A percentile compares a stretch with the other conserved stretches of the same genome.
These are phyloP conservation scores for Pipa parva DNA, from an alignment of 2,113 vertebrate species.

Conservation along the genomic window DNA sequence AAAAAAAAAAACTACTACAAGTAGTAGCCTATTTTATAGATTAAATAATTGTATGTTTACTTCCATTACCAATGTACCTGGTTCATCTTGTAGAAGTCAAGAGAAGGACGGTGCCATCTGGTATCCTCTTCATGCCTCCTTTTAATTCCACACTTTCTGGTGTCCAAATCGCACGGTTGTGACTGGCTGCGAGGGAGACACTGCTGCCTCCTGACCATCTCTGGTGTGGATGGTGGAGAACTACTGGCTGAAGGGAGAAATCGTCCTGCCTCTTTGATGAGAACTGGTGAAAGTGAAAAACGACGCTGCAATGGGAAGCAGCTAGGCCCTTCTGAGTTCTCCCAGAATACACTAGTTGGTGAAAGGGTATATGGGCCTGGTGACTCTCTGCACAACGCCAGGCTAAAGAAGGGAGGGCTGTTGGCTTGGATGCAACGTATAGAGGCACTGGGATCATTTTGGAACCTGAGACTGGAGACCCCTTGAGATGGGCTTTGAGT, in stretches of 20 bases:
- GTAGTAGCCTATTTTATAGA: no score
- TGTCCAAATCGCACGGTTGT: constrained; percentile 77
- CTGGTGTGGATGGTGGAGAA: constrained; percentile 64
- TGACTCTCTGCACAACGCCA: constrained; percentile 70
- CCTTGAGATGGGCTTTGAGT: constrained; percentile 59
- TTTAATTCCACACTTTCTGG: constrained; percentile 75
- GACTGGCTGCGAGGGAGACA: constrained; percentile 77
- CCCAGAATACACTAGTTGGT: constrained; percentile 58
- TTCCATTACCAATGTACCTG: no score
- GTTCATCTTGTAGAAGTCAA: constrained; percentile 77
- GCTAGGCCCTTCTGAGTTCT: constrained; percentile 62
- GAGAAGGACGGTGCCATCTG: constrained; percentile 66
- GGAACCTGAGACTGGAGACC: constrained; percentile 65
- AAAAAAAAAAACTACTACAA: no score
- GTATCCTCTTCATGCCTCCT: constrained; percentile 70
- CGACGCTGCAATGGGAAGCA: constrained; percentile 67
- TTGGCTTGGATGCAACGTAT: constrained; percentile 62
- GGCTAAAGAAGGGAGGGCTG: constrained; percentile 77
- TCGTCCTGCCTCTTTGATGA: constrained; percentile 66
- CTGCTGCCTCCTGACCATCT: constrained; percentile 55
- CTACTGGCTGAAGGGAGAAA: constrained; percentile 72
- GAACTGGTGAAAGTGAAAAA: constrained; percentile 81
- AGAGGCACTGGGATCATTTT: constrained; percentile 68
- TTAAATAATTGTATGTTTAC: no score
- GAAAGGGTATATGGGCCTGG: constrained; percentile 74